Percentiles rank a stretch among this genome's conserved stretches.
These are phyloP conservation scores for Philaenus spumarius DNA, from an alignment of 1,140 invertebrate species.

Conservation along the genomic window DNA sequence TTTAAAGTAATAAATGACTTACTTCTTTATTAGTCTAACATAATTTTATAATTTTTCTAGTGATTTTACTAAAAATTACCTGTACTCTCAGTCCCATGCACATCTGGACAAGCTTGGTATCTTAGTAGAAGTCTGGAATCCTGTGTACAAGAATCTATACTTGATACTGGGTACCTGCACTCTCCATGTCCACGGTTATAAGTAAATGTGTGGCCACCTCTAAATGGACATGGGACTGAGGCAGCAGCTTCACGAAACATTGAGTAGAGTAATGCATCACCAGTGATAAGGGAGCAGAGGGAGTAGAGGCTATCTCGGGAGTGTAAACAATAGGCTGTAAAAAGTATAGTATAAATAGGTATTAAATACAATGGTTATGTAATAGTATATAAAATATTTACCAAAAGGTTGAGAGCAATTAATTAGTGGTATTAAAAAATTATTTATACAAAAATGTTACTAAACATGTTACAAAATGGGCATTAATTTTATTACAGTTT, in stretches of 20 bases:
- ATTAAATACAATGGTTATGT: too few species aligned
- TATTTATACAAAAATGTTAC: too few species aligned
- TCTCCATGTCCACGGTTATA: constrained; percentile 74
- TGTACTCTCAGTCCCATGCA: constrained; percentile 60
- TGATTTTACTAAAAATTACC: too few species aligned
- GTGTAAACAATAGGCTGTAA: constrained; percentile 50
- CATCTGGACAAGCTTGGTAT: constrained; percentile 59
- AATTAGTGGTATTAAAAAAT: too few species aligned
- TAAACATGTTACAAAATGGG: too few species aligned
- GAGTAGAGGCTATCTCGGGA: constrained; percentile 46
- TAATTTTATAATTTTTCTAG: too few species aligned
- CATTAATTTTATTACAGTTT: too few species aligned
- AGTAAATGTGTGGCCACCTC: constrained; percentile 68
- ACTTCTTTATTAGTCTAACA: too few species aligned
- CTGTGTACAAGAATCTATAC: constrained; percentile 56
- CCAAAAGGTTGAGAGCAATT: too few species aligned
- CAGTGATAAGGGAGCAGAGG: constrained; percentile 57
- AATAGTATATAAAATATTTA: too few species aligned
- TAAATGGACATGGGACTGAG: constrained; percentile 64
- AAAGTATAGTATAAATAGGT: too few species aligned
- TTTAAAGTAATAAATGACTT: too few species aligned
- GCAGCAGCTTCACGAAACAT: constrained; percentile 64
- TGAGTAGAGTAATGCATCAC: constrained; percentile 62
- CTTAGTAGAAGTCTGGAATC: constrained; percentile 51
- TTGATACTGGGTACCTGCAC: constrained; percentile 56